phyloP scores from a whole-genome alignment of 2,113 vertebrate genomes.

The Neogale vison region DNA sequence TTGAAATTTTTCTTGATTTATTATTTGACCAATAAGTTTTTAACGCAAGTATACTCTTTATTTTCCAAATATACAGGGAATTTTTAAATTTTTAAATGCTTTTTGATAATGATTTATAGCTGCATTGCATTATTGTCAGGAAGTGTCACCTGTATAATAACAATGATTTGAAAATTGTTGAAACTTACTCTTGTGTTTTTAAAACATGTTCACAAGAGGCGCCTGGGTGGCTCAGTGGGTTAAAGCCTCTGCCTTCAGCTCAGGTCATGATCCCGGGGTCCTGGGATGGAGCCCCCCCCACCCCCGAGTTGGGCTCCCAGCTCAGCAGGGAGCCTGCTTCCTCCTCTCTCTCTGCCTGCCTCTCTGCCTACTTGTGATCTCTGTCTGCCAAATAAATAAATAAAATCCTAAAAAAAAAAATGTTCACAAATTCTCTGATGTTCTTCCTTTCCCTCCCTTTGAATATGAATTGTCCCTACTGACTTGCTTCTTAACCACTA shows the following conservation, averaged over 20 bases:
- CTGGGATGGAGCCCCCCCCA: no score
- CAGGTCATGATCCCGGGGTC: no score
- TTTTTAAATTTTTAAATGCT: neutral
- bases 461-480: neutral
- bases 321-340: no score
- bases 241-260: no score
- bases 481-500: neutral
- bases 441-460: neutral
- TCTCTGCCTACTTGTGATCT: no score
- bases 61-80: neutral
- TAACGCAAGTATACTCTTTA: neutral
- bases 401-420: neutral
- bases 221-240: no score
- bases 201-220: neutral
- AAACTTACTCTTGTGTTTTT: neutral
- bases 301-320: no score
- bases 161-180: neutral
- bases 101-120: neutral
- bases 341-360: no score
- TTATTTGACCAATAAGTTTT: neutral
- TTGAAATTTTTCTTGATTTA: neutral
- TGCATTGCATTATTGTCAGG: neutral
- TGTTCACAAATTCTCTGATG: neutral
- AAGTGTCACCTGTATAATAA: neutral
- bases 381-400: no score